These are phyloP conservation scores for Arothron firmamentum DNA, from an alignment of 2,113 vertebrate species.

Conservation along the genomic window DNA sequence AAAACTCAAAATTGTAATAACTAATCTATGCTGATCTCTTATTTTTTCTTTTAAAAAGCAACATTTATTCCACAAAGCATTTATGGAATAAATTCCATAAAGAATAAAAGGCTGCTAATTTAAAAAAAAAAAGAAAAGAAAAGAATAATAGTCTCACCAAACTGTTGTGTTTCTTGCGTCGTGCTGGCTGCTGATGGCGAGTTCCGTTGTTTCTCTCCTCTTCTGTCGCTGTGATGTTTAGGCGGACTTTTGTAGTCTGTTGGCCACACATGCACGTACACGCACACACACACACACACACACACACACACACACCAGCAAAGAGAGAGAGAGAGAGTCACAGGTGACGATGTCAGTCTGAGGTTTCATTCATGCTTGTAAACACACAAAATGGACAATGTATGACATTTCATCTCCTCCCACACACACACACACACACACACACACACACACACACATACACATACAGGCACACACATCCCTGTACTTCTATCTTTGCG, in stretches of 20 bases:
- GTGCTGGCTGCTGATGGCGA: slow-evolving; percentile 18
- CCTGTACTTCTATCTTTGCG: not conserved
- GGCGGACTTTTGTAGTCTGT: slow-evolving; percentile 37
- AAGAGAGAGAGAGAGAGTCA: not conserved
- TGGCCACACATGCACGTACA: slow-evolving; percentile 12
- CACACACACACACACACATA: no score
- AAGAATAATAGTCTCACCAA: slow-evolving; percentile 20
- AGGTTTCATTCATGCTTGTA: slow-evolving; percentile 19
- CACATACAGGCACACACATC: no score
- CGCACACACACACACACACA: slow-evolving; percentile 6
- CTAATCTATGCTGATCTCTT: no score
- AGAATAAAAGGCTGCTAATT: no score
- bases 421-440: not conserved
- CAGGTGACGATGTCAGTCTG: slow-evolving; percentile 12
- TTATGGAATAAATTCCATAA: no score
- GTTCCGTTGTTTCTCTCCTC: slow-evolving; percentile 3
- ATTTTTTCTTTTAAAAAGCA: no score
- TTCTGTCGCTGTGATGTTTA: not conserved
- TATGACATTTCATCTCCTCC: slow-evolving; percentile 11
- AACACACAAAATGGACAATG: slow-evolving; percentile 20
- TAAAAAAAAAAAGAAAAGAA: no score
- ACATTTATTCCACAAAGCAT: no score
- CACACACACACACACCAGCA: slow-evolving; percentile 4
- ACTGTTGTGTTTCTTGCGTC: not conserved
- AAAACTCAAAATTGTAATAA: no score